Percentiles rank a stretch among this genome's conserved stretches.
These are phyloP conservation scores for Microctonus aethiopoides DNA, from an alignment of 2,888 invertebrate genomes.

Conservation along the genomic window DNA sequence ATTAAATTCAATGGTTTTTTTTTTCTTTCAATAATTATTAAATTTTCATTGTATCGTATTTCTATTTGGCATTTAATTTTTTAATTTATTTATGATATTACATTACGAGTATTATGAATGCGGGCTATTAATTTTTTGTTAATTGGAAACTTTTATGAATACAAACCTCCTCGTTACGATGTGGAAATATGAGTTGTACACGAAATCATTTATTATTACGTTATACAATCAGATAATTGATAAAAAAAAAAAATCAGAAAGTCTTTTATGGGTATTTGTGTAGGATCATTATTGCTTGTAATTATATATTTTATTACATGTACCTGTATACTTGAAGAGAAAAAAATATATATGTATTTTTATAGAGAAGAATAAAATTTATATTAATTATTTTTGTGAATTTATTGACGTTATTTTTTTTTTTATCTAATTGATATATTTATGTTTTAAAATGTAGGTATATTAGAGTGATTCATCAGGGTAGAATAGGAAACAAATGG, in stretches of 20 bases:
- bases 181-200: not conserved
- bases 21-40: not conserved
- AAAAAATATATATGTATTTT: not conserved
- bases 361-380: too few relatives aligned
- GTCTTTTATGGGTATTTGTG: not conserved
- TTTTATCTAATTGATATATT: too few relatives aligned
- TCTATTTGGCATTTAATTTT: not conserved
- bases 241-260: not conserved
- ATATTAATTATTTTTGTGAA: too few relatives aligned
- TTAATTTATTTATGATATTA: not conserved
- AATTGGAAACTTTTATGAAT: not conserved
- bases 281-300: not conserved
- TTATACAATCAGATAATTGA: not conserved
- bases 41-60: too few relatives aligned
- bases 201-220: not conserved
- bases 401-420: too few relatives aligned
- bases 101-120: not conserved
- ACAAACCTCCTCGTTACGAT: not conserved
- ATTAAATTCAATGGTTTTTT: too few relatives aligned
- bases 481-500: too few relatives aligned
- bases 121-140: not conserved
- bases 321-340: not conserved
- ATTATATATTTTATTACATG: not conserved
- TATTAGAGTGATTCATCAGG: too few relatives aligned
- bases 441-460: too few relatives aligned